Conservation (phyloP, 2,888 invertebrate species). For the Choreutis nemorana region DNA sequence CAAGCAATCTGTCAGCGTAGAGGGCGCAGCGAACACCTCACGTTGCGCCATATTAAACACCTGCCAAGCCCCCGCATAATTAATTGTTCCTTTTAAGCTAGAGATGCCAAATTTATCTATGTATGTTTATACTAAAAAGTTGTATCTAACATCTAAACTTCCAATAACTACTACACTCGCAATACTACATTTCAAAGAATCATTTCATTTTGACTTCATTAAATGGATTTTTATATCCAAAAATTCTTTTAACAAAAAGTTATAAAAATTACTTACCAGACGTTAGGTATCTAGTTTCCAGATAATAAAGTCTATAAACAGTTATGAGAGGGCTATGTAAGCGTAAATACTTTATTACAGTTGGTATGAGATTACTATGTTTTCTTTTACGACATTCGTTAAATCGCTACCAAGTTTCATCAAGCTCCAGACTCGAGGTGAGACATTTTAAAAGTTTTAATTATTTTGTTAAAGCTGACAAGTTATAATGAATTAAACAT, state of each 20-base stretch:
- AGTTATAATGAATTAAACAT: no score
- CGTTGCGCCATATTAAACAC: slow-evolving; percentile 17
- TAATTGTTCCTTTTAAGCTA: neutral
- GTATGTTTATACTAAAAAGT: slow-evolving; percentile 7
- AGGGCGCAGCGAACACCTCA: slow-evolving; percentile 14
- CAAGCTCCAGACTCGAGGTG: slow-evolving; percentile 19
- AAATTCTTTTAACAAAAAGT: no score
- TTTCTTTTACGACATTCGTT: slow-evolving; percentile 40
- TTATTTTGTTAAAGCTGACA: no score
- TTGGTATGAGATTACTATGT: slow-evolving; percentile 35
- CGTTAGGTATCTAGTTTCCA: no score
- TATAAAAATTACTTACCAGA: no score
- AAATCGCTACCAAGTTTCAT: slow-evolving; percentile 37
- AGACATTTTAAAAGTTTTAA: no score
- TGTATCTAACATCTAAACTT: slow-evolving; percentile 3
- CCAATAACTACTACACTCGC: no score
- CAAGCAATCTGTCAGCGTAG: slow-evolving; percentile 29
- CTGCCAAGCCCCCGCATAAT: neutral
- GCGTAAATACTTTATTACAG: slow-evolving; percentile 41
- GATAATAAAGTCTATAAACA: slow-evolving; percentile 12
- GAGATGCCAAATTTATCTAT: slow-evolving; percentile 7
- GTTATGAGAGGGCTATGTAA: slow-evolving; percentile 12
- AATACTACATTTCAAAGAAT: no score
- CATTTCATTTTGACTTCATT: no score
- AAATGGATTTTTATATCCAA: no score